Conservation (phyloP, 2,113 vertebrate genomes). For the Hypocryptadius cinnamomeus region DNA sequence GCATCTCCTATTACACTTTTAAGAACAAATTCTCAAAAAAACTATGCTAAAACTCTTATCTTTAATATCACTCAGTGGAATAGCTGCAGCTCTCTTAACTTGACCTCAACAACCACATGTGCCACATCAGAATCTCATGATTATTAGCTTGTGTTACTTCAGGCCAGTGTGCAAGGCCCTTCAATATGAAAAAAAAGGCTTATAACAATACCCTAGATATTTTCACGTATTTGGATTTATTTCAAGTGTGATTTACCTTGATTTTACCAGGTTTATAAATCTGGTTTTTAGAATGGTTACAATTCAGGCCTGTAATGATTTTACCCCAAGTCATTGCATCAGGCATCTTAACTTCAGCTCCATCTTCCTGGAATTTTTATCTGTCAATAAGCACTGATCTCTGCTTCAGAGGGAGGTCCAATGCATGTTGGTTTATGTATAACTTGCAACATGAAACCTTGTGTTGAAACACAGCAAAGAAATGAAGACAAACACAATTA, state of each 20-base stretch:
- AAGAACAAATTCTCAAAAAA: not conserved
- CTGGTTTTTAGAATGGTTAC: not conserved
- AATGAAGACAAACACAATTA: not conserved
- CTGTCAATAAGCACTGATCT: not conserved
- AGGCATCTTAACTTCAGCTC: not conserved
- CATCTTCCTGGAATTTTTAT: not conserved
- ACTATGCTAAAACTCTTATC: not conserved
- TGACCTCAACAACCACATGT: not conserved
- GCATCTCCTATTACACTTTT: not conserved
- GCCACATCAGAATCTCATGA: not conserved
- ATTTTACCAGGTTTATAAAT: not conserved
- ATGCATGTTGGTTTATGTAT: not conserved
- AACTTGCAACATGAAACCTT: not conserved
- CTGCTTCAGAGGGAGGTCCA: not conserved
- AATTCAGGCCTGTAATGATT: not conserved
- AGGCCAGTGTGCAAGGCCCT: not conserved
- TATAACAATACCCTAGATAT: not conserved
- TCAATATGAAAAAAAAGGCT: not conserved
- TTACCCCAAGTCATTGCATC: not conserved
- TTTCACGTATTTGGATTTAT: not conserved
- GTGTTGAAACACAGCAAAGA: not conserved
- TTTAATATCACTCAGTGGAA: not conserved
- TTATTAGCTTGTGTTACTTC: not conserved
- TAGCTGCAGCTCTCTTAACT: not conserved
- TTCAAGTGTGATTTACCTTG: not conserved